Conservation (phyloP, 2,888 invertebrate genomes). For the Acanthococcus lagerstroemiae region DNA sequence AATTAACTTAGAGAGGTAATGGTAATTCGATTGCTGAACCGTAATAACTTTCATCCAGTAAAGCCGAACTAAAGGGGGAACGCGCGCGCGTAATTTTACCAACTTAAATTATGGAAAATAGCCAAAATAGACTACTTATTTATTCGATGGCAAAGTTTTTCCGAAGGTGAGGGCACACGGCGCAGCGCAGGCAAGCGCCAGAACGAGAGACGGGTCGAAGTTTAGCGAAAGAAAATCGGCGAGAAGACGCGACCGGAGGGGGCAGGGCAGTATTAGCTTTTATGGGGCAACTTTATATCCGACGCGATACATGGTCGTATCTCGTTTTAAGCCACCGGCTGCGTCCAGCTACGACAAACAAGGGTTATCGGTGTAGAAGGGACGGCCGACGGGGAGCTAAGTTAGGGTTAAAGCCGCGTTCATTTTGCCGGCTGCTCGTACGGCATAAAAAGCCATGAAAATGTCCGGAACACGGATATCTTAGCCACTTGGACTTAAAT, state of each 20-base stretch:
- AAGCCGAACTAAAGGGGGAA: background rate
- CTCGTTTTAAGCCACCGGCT: conserved; percentile 26
- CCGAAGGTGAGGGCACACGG: conserved; percentile 12
- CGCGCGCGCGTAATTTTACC: conserved; percentile 8
- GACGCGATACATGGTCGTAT: conserved; percentile 24
- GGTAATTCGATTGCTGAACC: conserved; percentile 21
- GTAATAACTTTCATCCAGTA: conserved; percentile 6
- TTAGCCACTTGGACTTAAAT: conserved; percentile 31
- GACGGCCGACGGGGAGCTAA: conserved; percentile 3
- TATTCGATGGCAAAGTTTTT: conserved; percentile 27
- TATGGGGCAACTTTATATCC: conserved; percentile 30
- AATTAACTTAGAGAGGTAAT: conserved; percentile 5
- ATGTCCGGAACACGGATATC: conserved; percentile 31
- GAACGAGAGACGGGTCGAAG: conserved; percentile 1
- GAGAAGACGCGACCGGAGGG: background rate
- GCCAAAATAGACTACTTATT: conserved; percentile 28
- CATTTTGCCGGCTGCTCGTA: conserved; percentile 21
- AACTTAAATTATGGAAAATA: conserved; percentile 30
- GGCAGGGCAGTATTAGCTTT: conserved; percentile 18
- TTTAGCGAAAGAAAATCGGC: conserved; percentile 2
- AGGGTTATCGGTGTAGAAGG: conserved; percentile 11
- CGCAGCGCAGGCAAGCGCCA: background rate
- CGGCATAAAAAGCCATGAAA: conserved; percentile 28
- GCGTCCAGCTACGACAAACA: conserved; percentile 28
- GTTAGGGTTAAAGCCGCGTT: conserved; percentile 27